These are phyloP conservation scores for Omphaloscelis lunosa DNA, from an alignment of 2,888 invertebrate genomes.

Conservation along the genomic window DNA sequence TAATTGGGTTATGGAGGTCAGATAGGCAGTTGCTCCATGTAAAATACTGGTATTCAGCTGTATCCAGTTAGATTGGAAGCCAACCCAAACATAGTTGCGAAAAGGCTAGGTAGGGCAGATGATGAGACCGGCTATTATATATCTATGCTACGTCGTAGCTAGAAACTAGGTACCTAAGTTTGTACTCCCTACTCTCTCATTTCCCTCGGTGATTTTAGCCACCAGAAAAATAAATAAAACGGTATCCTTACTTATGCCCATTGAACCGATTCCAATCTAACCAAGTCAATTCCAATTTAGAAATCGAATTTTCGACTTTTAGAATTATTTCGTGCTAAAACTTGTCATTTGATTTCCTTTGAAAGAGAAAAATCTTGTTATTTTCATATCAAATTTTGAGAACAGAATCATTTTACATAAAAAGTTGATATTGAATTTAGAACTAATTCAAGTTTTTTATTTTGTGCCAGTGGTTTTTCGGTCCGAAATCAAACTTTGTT, in stretches of 20 bases:
- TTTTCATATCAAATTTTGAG: constrained; percentile 17
- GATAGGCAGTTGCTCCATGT: too few relatives aligned
- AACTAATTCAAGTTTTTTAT: constrained; percentile 50
- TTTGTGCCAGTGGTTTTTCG: constrained; percentile 1
- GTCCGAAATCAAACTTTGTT: constrained; percentile 2
- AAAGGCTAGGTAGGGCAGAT: too few relatives aligned
- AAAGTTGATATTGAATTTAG: constrained; percentile 58
- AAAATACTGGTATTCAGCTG: too few relatives aligned
- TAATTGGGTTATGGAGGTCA: too few relatives aligned
- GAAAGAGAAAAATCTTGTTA: constrained; percentile 25
- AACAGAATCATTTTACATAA: constrained; percentile 36
- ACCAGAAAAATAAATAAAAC: neutral
- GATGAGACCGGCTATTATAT: too few relatives aligned
- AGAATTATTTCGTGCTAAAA: constrained; percentile 23
- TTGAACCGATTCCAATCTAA: constrained; percentile 21
- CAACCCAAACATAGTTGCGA: too few relatives aligned
- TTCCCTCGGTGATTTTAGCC: neutral
- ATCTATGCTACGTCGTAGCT: too few relatives aligned
- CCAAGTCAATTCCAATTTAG: constrained; percentile 38
- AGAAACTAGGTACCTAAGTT: too few relatives aligned
- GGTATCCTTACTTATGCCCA: neutral
- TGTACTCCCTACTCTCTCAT: neutral
- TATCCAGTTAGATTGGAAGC: too few relatives aligned
- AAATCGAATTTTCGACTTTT: constrained; percentile 34
- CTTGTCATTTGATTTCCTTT: constrained; percentile 26